Conservation (phyloP, 2,888 invertebrate genomes). For the Periphyllus acericola region DNA sequence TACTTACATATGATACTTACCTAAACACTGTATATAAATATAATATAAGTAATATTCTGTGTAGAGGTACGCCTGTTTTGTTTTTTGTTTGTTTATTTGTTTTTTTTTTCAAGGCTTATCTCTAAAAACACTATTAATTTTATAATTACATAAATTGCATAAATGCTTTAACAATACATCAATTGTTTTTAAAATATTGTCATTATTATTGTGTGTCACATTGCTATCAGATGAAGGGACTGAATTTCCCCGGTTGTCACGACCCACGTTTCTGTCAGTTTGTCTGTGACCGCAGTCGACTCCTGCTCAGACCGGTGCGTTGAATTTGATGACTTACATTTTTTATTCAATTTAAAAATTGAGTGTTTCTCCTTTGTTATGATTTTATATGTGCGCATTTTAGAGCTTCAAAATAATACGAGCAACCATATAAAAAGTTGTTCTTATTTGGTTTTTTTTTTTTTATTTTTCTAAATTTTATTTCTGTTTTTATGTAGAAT, state of each 20-base stretch:
- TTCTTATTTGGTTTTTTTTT: conserved; percentile 62
- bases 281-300: conserved; percentile 95
- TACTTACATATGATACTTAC: background rate
- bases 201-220: conserved; percentile 61
- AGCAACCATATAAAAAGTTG: conserved; percentile 65
- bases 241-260: conserved; percentile 95
- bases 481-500: conserved; percentile 59
- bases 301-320: conserved; percentile 96
- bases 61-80: conserved; percentile 56
- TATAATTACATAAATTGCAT: conserved; percentile 43
- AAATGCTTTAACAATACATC: conserved; percentile 57
- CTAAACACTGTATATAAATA: conserved; percentile 49
- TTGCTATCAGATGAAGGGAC: conserved; percentile 85
- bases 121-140: conserved; percentile 44
- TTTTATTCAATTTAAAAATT: conserved; percentile 51
- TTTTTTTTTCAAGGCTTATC: conserved; percentile 55
- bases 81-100: conserved; percentile 45
- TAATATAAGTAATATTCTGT: conserved; percentile 35
- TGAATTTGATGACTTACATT: conserved; percentile 61
- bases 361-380: conserved; percentile 59
- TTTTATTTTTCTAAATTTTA: conserved; percentile 42
- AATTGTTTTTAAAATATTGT: conserved; percentile 57
- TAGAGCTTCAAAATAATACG: conserved; percentile 64
- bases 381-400: conserved; percentile 65
- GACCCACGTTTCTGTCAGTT: conserved; percentile 95